Percentiles rank a stretch among this genome's conserved stretches.
Evolutionary conservation across 2,797 vertebrate species (phyloP).

Genomic region (Melanotaenia parkinsoni): DNA sequence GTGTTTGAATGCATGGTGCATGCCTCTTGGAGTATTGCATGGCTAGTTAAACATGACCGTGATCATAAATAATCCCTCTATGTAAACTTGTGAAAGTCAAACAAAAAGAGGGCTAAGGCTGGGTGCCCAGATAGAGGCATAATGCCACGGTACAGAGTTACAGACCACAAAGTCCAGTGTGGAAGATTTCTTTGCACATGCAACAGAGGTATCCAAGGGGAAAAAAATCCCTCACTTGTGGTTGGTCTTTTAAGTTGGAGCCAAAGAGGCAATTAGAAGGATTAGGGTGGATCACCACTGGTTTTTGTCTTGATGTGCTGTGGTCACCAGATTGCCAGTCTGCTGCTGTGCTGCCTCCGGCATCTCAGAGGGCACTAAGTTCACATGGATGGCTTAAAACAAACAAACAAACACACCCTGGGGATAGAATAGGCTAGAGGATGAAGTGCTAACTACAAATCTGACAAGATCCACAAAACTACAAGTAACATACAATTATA

Average conservation of each 20-base stretch:
- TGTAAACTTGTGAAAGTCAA: constrained; percentile 50
- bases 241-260: constrained; percentile 66
- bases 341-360: constrained; percentile 38
- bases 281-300: constrained; percentile 69
- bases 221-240: constrained; percentile 48
- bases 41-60: constrained; percentile 36
- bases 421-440: constrained; percentile 30
- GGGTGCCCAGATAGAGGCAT: constrained; percentile 31
- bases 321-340: constrained; percentile 67
- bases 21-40: background rate
- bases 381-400: constrained; percentile 62
- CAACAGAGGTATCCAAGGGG: constrained; percentile 57
- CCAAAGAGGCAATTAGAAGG: constrained; percentile 63
- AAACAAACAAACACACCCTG: constrained; percentile 35
- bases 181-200: constrained; percentile 54
- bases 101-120: constrained; percentile 34
- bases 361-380: constrained; percentile 62
- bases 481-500: constrained; percentile 68
- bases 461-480: constrained; percentile 59
- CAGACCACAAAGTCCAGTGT: constrained; percentile 52
- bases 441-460: constrained; percentile 73
- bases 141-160: constrained; percentile 51
- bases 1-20: background rate
- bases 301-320: constrained; percentile 73
- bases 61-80: constrained; percentile 42